Conservation (phyloP, 2,888 invertebrate species). For the Xiphydria camelus region DNA sequence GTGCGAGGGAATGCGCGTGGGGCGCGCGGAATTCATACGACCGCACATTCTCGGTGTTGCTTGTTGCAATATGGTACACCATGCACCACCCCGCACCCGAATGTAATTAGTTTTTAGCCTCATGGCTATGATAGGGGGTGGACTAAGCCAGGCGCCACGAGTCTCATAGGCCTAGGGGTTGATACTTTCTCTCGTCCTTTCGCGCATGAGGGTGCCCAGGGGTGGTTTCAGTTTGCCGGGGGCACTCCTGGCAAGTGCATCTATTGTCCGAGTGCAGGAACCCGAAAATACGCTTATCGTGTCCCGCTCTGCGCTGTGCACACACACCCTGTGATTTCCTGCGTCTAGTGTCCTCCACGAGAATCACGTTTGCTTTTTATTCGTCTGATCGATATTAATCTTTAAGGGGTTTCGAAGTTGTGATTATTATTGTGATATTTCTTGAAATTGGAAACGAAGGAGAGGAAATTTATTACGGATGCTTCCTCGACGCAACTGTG, state of each 20-base stretch:
- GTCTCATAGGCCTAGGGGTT: conserved; percentile 28
- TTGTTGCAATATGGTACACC: conserved; percentile 44
- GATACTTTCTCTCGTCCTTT: conserved; percentile 22
- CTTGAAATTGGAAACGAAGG: too few relatives aligned
- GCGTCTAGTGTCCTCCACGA: too few relatives aligned
- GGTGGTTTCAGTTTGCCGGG: conserved; percentile 49
- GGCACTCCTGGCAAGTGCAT: conserved; percentile 52
- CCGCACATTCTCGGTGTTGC: conserved; percentile 35
- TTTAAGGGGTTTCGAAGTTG: too few relatives aligned
- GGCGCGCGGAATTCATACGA: conserved; percentile 38
- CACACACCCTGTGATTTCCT: too few relatives aligned
- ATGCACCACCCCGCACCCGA: conserved; percentile 41
- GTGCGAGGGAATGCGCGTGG: too few relatives aligned
- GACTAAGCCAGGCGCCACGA: conserved; percentile 24
- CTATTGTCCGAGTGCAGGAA: conserved; percentile 49
- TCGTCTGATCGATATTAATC: too few relatives aligned
- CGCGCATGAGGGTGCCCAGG: conserved; percentile 31
- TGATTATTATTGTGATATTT: too few relatives aligned
- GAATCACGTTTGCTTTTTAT: too few relatives aligned
- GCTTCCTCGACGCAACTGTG: too few relatives aligned
- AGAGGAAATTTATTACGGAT: too few relatives aligned
- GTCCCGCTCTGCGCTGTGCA: too few relatives aligned
- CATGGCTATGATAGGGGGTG: conserved; percentile 47
- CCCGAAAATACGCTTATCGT: conserved; percentile 50
- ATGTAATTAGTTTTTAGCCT: conserved; percentile 55